Percentiles rank a stretch among this genome's conserved stretches.
Conservation (phyloP, 2,113 vertebrate genomes). For the Sminthopsis crassicaudata region DNA sequence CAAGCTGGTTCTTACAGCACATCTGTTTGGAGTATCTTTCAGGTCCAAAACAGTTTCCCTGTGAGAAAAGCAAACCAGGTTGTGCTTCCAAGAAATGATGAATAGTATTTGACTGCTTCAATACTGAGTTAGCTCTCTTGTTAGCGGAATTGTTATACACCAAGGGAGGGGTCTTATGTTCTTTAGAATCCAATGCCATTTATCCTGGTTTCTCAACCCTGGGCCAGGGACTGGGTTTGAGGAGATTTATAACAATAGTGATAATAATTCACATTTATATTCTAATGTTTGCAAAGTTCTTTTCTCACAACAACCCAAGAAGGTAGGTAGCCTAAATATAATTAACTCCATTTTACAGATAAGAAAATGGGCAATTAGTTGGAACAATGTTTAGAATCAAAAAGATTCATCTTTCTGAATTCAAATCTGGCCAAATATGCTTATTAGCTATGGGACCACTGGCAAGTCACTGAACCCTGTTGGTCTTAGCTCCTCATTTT, state of each 20-base stretch:
- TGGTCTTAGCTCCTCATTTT: too few relatives aligned
- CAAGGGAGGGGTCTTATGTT: not conserved
- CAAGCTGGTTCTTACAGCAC: not conserved
- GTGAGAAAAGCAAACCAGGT: not conserved
- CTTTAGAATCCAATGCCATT: not conserved
- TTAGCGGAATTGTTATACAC: not conserved
- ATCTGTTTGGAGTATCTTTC: not conserved
- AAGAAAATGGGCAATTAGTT: not conserved
- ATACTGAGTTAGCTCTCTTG: not conserved
- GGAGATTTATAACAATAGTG: not conserved
- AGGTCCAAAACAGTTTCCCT: not conserved
- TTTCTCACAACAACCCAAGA: not conserved
- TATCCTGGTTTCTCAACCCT: not conserved
- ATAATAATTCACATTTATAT: not conserved
- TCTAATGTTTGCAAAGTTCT: not conserved
- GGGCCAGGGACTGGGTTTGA: not conserved
- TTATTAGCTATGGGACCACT: too few relatives aligned
- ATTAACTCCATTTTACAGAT: not conserved
- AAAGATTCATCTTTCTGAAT: too few relatives aligned
- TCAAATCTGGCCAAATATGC: too few relatives aligned
- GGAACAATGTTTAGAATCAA: too few relatives aligned
- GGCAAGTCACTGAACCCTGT: too few relatives aligned
- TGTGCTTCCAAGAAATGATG: not conserved
- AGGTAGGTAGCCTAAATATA: not conserved
- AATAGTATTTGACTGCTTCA: not conserved